These are phyloP conservation scores for Potamarius usumacintae DNA, from an alignment of 2,113 vertebrate genomes.

Conservation along the genomic window DNA sequence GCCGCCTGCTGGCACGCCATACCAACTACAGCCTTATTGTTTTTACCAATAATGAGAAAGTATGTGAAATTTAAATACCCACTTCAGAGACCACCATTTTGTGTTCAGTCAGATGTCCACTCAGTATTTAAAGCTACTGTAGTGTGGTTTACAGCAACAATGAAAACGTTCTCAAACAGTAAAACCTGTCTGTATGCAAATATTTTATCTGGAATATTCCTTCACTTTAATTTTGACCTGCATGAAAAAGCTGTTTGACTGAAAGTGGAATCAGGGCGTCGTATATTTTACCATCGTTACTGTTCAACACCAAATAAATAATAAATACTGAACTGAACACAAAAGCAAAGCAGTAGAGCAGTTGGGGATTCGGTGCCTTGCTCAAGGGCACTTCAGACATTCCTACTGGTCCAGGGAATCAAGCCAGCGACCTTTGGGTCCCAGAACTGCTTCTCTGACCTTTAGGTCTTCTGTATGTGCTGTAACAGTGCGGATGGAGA, in stretches of 20 bases:
- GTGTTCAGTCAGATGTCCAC: background rate
- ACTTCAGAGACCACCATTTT: background rate
- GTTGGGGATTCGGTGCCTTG: too few relatives aligned
- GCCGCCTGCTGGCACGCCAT: conserved; percentile 12
- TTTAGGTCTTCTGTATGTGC: background rate
- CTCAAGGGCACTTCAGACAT: too few relatives aligned
- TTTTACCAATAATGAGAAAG: background rate
- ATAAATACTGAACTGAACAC: background rate
- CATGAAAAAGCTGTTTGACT: background rate
- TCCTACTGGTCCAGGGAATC: too few relatives aligned
- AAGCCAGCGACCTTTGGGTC: too few relatives aligned
- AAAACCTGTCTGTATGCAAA: too few relatives aligned
- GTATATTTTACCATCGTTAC: background rate
- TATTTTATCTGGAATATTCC: background rate
- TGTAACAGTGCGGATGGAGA: background rate
- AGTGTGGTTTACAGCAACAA: background rate
- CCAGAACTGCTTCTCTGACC: too few relatives aligned
- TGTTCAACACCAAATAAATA: background rate
- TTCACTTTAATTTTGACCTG: too few relatives aligned
- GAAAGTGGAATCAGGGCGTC: background rate
- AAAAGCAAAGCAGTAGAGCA: background rate
- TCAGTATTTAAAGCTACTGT: background rate
- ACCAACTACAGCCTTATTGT: background rate
- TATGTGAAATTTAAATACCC: background rate
- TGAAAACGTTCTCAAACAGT: too few relatives aligned